A percentile compares a stretch with the other conserved stretches of the same genome.
phyloP scores from a whole-genome alignment of 2,113 vertebrate species.

The Ranitomeya imitator region DNA sequence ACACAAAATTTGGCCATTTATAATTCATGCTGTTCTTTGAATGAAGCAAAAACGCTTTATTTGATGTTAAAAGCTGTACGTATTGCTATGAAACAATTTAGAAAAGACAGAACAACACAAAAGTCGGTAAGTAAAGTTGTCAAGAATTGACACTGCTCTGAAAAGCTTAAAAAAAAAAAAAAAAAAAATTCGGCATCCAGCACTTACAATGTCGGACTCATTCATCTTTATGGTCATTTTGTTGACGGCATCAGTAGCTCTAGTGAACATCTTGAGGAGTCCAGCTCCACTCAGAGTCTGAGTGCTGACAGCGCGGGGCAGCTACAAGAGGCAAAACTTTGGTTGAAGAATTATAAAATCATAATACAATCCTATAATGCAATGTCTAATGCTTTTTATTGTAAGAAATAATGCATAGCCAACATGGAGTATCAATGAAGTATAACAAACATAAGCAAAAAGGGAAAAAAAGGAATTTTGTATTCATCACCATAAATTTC shows the following conservation, averaged over 20 bases:
- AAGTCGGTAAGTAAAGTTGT: not conserved
- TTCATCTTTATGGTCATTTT: constrained; percentile 99
- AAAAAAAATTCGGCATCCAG: too few relatives aligned
- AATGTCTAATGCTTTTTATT: not conserved
- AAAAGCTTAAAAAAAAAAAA: not conserved
- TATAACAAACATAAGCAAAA: not conserved
- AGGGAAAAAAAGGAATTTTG: too few relatives aligned
- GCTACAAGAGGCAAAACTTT: constrained; percentile 68
- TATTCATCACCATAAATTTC: too few relatives aligned
- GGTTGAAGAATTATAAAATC: not conserved
- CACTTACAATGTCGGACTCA: constrained; percentile 85
- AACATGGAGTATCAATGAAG: not conserved
- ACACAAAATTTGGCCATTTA: too few relatives aligned
- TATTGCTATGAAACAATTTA: not conserved
- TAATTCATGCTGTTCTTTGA: not conserved
- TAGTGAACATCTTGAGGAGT: constrained; percentile 97
- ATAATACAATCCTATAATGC: too few relatives aligned
- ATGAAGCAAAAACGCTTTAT: not conserved
- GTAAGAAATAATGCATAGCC: not conserved
- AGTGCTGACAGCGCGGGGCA: constrained; percentile 90
- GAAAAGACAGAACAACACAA: not conserved
- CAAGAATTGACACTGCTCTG: too few relatives aligned
- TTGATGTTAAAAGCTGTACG: not conserved
- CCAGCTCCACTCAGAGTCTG: constrained; percentile 96
- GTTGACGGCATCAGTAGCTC: constrained; percentile 93